These are phyloP conservation scores for Rhogogaster chlorosoma DNA, from an alignment of 2,888 invertebrate species.

Conservation along the genomic window DNA sequence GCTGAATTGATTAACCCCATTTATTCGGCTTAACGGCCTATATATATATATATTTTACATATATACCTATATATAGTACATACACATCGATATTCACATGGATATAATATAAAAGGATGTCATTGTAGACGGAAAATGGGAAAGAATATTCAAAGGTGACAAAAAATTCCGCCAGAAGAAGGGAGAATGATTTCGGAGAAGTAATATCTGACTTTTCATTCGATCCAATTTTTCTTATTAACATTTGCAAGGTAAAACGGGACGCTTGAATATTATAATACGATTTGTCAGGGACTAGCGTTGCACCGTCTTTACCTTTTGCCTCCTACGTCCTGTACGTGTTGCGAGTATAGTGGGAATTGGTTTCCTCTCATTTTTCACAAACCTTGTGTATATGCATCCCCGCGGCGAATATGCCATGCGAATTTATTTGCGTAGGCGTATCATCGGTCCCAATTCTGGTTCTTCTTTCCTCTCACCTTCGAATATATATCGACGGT, in stretches of 20 bases:
- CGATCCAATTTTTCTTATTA: neutral
- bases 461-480: neutral
- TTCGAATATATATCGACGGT: neutral
- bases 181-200: neutral
- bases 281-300: slow-evolving; percentile 18
- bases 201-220: neutral
- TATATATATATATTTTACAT: neutral
- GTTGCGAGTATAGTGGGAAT: neutral
- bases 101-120: neutral
- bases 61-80: neutral
- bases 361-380: slow-evolving; percentile 38
- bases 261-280: slow-evolving; percentile 30
- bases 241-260: neutral
- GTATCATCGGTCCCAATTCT: slow-evolving; percentile 5
- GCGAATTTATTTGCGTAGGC: slow-evolving; percentile 34
- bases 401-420: neutral
- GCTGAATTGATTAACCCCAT: slow-evolving; percentile 37
- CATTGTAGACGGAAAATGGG: neutral
- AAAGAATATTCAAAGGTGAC: neutral
- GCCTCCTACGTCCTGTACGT: neutral
- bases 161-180: neutral
- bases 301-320: neutral
- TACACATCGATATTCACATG: neutral
- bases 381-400: neutral
- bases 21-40: slow-evolving; percentile 3